A percentile compares a stretch with the other conserved stretches of the same genome.
Evolutionary conservation across 2,113 vertebrate species (phyloP).

Genomic region (Pipra filicauda): DNA sequence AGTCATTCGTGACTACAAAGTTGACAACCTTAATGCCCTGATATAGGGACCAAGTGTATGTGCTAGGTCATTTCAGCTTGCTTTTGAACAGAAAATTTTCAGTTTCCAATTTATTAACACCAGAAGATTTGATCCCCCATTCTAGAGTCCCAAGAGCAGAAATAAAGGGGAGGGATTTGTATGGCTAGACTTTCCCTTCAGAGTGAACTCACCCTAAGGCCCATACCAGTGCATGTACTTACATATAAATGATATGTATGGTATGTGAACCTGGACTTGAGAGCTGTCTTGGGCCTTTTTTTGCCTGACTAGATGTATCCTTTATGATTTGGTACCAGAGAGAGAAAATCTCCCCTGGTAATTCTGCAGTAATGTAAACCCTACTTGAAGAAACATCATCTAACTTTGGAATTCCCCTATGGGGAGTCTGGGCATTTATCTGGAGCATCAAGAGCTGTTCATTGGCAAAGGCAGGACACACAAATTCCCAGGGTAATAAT

Average conservation of each 20-base stretch:
- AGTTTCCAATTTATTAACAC: background rate
- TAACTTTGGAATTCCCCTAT: constrained; percentile 50
- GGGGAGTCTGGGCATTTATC: constrained; percentile 22
- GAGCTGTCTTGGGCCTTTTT: constrained; percentile 2
- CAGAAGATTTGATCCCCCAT: background rate
- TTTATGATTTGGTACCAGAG: background rate
- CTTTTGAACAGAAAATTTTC: background rate
- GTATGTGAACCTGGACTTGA: constrained; percentile 35
- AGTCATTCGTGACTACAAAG: background rate
- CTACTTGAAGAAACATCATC: constrained; percentile 12
- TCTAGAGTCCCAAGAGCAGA: background rate
- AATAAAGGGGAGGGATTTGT: background rate
- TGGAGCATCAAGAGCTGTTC: constrained; percentile 24
- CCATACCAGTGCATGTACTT: constrained; percentile 44
- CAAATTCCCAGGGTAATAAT: constrained; percentile 26
- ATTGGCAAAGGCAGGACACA: constrained; percentile 34
- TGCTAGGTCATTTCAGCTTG: background rate
- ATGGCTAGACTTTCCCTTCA: background rate
- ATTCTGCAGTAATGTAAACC: constrained; percentile 21
- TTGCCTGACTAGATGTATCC: background rate
- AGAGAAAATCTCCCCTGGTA: constrained; percentile 14
- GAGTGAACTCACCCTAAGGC: constrained; percentile 41
- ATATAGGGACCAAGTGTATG: background rate
- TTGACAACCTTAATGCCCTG: background rate
- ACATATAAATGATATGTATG: constrained; percentile 31